These are phyloP conservation scores for Phanerotoma sp. DNA, from an alignment of 2,888 invertebrate species.

Conservation along the genomic window DNA sequence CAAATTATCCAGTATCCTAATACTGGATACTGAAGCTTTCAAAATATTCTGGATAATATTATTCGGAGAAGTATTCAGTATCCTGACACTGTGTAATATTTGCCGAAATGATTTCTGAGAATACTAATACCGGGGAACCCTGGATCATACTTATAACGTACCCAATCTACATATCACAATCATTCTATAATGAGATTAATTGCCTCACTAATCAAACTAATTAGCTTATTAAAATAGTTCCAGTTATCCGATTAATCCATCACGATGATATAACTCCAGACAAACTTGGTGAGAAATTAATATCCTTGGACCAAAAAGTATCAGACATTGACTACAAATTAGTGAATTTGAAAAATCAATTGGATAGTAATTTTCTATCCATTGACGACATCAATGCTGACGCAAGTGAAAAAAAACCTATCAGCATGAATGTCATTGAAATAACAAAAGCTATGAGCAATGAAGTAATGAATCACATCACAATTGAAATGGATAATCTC, in stretches of 20 bases:
- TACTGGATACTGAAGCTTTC: too few species aligned
- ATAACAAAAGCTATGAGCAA: slow-evolving; percentile 81
- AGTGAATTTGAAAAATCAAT: slow-evolving; percentile 76
- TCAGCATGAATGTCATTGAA: slow-evolving; percentile 80
- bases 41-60: too few species aligned
- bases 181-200: slow-evolving; percentile 5
- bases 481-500: slow-evolving; percentile 79
- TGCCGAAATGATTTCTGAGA: too few species aligned
- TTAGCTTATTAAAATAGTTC: slow-evolving; percentile 36
- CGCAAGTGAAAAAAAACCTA: slow-evolving; percentile 83
- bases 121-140: too few species aligned
- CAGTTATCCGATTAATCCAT: slow-evolving; percentile 46
- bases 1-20: too few species aligned
- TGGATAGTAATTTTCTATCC: slow-evolving; percentile 79
- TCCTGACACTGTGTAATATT: too few species aligned
- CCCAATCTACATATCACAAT: background rate
- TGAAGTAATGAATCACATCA: slow-evolving; percentile 77
- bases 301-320: slow-evolving; percentile 79
- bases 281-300: slow-evolving; percentile 57
- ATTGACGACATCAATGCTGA: slow-evolving; percentile 82
- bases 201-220: background rate
- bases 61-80: too few species aligned
- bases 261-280: slow-evolving; percentile 44
- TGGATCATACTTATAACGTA: too few species aligned
- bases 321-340: slow-evolving; percentile 80